These are phyloP conservation scores for Anabas testudineus DNA, from an alignment of 2,797 vertebrate genomes.

Conservation along the genomic window DNA sequence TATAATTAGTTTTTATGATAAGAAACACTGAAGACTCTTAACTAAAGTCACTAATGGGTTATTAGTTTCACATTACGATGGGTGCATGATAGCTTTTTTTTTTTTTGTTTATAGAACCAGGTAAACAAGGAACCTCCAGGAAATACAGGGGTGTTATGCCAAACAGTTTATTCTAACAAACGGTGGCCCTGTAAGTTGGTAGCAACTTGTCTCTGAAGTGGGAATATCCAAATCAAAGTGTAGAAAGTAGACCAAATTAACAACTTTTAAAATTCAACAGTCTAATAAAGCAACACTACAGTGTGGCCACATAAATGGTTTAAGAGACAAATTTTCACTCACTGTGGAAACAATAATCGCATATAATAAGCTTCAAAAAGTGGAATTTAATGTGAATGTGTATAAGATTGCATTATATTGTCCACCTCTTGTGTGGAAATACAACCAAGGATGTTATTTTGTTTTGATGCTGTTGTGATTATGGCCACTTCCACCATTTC, in stretches of 20 bases:
- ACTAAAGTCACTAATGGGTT: conserved; percentile 36
- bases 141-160: not conserved
- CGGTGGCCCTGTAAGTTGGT: not conserved
- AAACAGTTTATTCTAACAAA: not conserved
- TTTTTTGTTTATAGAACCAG: conserved; percentile 17
- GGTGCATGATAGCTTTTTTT: conserved; percentile 4
- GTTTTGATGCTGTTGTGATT: conserved; percentile 3
- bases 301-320: conserved; percentile 4
- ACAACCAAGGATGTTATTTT: conserved; percentile 1
- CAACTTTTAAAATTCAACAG: not conserved
- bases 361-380: not conserved
- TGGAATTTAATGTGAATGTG: not conserved
- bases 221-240: not conserved
- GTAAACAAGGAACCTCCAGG: not conserved
- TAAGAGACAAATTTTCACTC: not conserved
- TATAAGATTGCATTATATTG: not conserved
- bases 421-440: not conserved
- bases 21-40: conserved; percentile 41
- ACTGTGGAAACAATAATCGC: not conserved
- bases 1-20: conserved; percentile 33
- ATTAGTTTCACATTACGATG: conserved; percentile 7
- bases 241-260: not conserved
- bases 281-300: conserved; percentile 15
- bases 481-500: not conserved
- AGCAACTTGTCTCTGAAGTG: not conserved